These are phyloP conservation scores for Theretra japonica DNA, from an alignment of 2,888 invertebrate species.

Conservation along the genomic window DNA sequence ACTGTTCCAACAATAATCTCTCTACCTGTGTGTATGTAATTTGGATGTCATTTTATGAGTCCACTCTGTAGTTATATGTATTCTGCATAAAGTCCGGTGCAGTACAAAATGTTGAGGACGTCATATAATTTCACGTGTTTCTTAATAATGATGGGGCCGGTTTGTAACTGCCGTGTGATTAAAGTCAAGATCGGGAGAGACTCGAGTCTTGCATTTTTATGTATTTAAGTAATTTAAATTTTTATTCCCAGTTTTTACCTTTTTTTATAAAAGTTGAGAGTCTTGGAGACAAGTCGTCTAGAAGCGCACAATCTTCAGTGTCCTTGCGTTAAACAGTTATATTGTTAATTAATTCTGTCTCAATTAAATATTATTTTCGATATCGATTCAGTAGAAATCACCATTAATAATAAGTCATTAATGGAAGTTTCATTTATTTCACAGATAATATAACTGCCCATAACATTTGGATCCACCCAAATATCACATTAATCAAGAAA, in stretches of 20 bases:
- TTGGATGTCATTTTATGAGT: not conserved
- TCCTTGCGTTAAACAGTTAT: too few relatives aligned
- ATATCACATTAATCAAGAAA: too few relatives aligned
- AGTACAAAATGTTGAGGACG: not conserved
- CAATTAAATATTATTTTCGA: too few relatives aligned
- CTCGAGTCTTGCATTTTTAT: not conserved
- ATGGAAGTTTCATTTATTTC: too few relatives aligned
- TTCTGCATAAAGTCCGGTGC: not conserved
- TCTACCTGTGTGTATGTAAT: too few relatives aligned
- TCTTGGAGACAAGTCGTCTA: not conserved
- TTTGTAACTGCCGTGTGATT: not conserved
- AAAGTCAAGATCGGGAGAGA: not conserved
- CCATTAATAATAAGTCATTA: too few relatives aligned
- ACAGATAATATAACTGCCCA: too few relatives aligned
- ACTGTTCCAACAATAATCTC: too few relatives aligned
- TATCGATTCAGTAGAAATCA: too few relatives aligned
- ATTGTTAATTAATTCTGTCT: too few relatives aligned
- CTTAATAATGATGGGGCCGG: not conserved
- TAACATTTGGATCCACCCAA: too few relatives aligned
- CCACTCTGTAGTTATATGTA: not conserved
- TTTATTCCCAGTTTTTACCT: not conserved
- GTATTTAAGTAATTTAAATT: not conserved
- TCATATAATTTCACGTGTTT: not conserved
- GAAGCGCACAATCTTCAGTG: too few relatives aligned
- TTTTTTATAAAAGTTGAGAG: not conserved